Base-by-base conservation (phyloP, 2,113 vertebrate species). In the Alectura lathami region DNA sequence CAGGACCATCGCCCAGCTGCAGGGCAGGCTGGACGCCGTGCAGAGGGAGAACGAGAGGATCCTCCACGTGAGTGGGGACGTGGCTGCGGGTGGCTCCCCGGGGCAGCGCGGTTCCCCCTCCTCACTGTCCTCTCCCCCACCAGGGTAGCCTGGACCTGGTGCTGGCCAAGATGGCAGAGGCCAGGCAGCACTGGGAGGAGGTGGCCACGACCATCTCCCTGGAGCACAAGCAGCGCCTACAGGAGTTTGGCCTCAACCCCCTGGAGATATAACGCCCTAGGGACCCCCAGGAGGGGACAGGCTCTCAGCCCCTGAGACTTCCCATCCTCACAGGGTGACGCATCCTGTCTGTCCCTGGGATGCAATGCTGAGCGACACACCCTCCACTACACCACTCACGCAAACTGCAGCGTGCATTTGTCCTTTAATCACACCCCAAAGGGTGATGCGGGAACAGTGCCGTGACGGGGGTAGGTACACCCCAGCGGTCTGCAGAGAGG, bases 41-140 rank as follows among this genome's bases (percentile, higher is more conserved):
- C 98, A 98, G 75, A 96, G 89, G 27, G 97, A 97, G 36, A 98
- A 97, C 17, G 96, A 98, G 93, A 97, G 96, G 76, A 94, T 98
- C 70, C 87, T 98, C 56, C 97, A 98, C 4, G 95, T 98, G 91
- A 98, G 98, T 94, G 7, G 27, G 48, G 45, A 26, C 1, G 2
- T 15, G 32, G 53, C 45, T 36, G 45, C 17, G 27, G 22, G 45
- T 75, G 67, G 22, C 23, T 45, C 1, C 23, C 38, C 47, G 8
- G 24, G 15, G 4, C 48, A 75, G 50, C 6, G 1, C 3, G 6
- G 26, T 34, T 47, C 17, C 53, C 47, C 59, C 54, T 45, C 30
- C 53, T 85, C 36, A 62, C 20, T 4, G 2, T 68, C 22, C 13
- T 43, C 17, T 32, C 20, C 76, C 63, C 43, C 57, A 43, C 8